Conservation (phyloP, 2,888 invertebrate species). For the Phanerotoma sp. region DNA sequence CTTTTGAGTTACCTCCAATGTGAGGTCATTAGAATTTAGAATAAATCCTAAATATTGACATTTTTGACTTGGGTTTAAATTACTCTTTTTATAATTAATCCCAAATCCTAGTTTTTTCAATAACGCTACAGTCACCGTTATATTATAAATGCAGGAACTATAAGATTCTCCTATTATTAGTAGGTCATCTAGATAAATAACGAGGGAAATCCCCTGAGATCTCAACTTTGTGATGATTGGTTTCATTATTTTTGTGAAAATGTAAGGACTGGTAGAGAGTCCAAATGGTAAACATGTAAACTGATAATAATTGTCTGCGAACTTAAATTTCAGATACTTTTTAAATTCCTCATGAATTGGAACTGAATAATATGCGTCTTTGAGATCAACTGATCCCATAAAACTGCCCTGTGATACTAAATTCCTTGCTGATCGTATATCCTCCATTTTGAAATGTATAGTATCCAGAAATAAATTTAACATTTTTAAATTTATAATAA, state of each 20-base stretch:
- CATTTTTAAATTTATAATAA: conserved; percentile 5
- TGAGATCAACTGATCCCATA: conserved; percentile 10
- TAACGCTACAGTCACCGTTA: not conserved
- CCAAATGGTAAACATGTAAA: conserved; percentile 13
- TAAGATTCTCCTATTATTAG: not conserved
- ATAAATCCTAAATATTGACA: conserved; percentile 7
- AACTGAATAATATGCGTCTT: conserved; percentile 13
- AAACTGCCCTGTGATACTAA: not conserved
- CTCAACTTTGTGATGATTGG: not conserved
- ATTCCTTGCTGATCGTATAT: not conserved
- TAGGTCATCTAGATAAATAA: conserved; percentile 10
- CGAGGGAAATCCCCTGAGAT: not conserved
- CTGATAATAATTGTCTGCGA: conserved; percentile 2
- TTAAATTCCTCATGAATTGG: conserved; percentile 2
- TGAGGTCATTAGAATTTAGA: not conserved
- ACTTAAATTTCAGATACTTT: conserved; percentile 7
- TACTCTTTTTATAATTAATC: conserved; percentile 5
- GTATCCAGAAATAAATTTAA: not conserved
- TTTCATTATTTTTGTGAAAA: conserved; percentile 7
- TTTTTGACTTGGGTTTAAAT: not conserved
- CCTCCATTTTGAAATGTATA: conserved; percentile 5
- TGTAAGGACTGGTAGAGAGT: not conserved
- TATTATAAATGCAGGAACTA: not conserved
- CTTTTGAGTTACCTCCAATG: not conserved
- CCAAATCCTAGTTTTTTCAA: conserved; percentile 3